Conservation (phyloP, 2,888 invertebrate species). For the Drosophila cyrtoloma region DNA sequence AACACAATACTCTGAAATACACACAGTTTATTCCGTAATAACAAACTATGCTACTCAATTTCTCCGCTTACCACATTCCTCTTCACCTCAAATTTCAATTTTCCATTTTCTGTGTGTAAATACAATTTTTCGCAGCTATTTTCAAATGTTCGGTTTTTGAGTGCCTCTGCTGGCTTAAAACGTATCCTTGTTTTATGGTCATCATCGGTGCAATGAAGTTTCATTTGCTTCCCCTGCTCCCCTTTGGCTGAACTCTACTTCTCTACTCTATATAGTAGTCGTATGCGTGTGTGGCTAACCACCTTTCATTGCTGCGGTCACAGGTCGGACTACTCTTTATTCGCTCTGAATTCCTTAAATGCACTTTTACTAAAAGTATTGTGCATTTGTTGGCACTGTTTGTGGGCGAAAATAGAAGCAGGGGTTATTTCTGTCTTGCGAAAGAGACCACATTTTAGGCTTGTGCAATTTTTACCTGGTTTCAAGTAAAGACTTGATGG, state of each 20-base stretch:
- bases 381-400: slow-evolving; percentile 25
- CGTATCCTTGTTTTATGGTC: slow-evolving; percentile 50
- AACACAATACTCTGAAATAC: slow-evolving; percentile 32
- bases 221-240: background rate
- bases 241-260: background rate
- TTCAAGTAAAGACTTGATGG: background rate
- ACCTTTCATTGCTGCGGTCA: slow-evolving; percentile 69
- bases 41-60: background rate
- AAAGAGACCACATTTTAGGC: too few species aligned
- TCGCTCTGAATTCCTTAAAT: slow-evolving; percentile 10
- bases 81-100: slow-evolving; percentile 65
- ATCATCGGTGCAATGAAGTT: slow-evolving; percentile 28
- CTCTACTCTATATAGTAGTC: background rate
- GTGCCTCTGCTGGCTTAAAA: slow-evolving; percentile 30
- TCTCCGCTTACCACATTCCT: background rate
- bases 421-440: background rate
- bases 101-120: slow-evolving; percentile 41
- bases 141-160: slow-evolving; percentile 29
- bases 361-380: slow-evolving; percentile 30
- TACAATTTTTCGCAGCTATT: slow-evolving; percentile 50
- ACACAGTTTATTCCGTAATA: background rate
- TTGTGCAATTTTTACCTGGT: too few species aligned
- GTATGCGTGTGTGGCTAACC: slow-evolving; percentile 56
- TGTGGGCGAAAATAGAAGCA: slow-evolving; percentile 16
- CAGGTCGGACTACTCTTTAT: slow-evolving; percentile 36